phyloP scores from a whole-genome alignment of 1,140 invertebrate species.

The Aphidius gifuensis region DNA sequence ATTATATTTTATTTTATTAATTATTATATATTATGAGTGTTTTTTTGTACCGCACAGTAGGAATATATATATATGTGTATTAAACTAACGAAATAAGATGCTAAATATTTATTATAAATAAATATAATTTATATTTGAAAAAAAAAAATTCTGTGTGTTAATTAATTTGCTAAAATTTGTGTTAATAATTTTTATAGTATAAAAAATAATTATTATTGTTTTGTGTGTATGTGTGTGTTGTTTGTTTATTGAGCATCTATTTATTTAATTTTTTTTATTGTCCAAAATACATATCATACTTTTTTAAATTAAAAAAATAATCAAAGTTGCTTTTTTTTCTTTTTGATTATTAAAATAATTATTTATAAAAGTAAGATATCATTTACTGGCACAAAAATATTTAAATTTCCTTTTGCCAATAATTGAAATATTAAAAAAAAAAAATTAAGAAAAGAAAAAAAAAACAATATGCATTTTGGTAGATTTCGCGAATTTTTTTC shows the following conservation, averaged over 20 bases:
- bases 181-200: too few species aligned
- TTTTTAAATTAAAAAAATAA: slow-evolving; percentile 2
- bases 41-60: too few species aligned
- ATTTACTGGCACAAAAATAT: slow-evolving; percentile 10
- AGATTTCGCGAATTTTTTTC: slow-evolving; percentile 30
- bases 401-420: not conserved
- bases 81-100: too few species aligned
- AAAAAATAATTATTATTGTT: too few species aligned
- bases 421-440: slow-evolving; percentile 3
- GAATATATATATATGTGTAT: too few species aligned
- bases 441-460: slow-evolving; percentile 6
- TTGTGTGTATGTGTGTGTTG: too few species aligned
- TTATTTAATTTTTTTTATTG: not conserved
- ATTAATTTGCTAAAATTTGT: too few species aligned
- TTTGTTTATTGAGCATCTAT: too few species aligned
- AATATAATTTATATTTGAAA: too few species aligned
- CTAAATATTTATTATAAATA: too few species aligned
- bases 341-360: not conserved
- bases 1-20: not conserved
- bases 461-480: slow-evolving; percentile 25
- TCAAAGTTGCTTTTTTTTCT: not conserved
- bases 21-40: too few species aligned
- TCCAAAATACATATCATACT: slow-evolving; percentile 5
- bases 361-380: not conserved
- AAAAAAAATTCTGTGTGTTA: too few species aligned